Conservation (phyloP, 2,797 vertebrate species). For the Tragopan temminckii region DNA sequence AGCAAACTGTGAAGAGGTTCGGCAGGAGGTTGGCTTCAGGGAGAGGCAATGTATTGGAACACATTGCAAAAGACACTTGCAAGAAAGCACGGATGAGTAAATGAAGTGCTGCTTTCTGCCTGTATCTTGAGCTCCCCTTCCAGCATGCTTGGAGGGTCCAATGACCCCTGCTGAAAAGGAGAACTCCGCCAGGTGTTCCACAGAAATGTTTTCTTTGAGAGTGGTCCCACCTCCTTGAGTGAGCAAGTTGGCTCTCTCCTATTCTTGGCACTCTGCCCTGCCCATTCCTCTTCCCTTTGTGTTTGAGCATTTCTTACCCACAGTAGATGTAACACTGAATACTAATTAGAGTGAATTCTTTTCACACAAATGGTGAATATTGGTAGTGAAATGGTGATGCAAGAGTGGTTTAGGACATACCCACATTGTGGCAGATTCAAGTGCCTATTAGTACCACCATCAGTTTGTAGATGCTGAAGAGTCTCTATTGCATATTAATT, state of each 20-base stretch:
- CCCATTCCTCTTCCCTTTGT: neutral
- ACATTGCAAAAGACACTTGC: slow-evolving; percentile 19
- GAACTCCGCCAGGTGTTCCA: neutral
- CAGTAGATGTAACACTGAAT: neutral
- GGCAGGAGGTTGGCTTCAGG: slow-evolving; percentile 61
- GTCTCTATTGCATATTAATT: neutral
- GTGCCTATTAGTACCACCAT: neutral
- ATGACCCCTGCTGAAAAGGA: neutral
- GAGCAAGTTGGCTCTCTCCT: neutral
- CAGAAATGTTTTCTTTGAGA: neutral
- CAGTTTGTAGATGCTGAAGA: neutral
- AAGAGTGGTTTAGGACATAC: neutral
- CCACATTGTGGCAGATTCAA: neutral
- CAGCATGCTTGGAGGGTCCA: neutral
- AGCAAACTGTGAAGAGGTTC: slow-evolving; percentile 49
- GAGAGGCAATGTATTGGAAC: slow-evolving; percentile 31
- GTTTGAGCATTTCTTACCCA: rapidly evolving
- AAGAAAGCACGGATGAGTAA: neutral
- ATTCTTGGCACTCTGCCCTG: neutral
- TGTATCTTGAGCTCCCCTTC: neutral
- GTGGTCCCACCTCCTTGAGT: neutral
- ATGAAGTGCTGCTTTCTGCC: neutral
- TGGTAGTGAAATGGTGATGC: neutral
- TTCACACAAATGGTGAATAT: rapidly evolving
- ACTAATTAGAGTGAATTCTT: rapidly evolving